phyloP scores from a whole-genome alignment of 2,797 vertebrate species.

The Argyrosomus regius region DNA sequence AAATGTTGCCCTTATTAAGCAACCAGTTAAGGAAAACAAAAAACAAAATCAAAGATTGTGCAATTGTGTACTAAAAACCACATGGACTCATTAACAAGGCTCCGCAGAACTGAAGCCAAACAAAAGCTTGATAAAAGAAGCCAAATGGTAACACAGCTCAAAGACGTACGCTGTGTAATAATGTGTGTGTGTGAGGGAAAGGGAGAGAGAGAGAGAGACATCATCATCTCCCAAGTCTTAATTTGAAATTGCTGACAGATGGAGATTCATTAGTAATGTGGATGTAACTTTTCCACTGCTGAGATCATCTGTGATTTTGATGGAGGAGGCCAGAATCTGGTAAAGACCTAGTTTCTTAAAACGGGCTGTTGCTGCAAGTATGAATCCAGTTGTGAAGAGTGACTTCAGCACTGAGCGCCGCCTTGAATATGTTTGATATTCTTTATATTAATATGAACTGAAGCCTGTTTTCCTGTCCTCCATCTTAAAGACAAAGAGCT shows the following conservation, averaged over 20 bases:
- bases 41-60: constrained; percentile 23
- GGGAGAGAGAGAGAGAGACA: constrained; percentile 14
- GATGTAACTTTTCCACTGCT: constrained; percentile 55
- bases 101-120: constrained; percentile 36
- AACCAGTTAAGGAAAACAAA: neutral
- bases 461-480: constrained; percentile 1
- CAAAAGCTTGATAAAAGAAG: constrained; percentile 33
- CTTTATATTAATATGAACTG: constrained; percentile 6
- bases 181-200: neutral
- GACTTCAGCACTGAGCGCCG: neutral
- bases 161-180: constrained; percentile 20
- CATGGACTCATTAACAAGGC: constrained; percentile 46
- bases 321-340: constrained; percentile 19
- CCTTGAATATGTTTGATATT: neutral
- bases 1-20: no score
- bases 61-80: constrained; percentile 40
- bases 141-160: constrained; percentile 37
- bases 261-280: constrained; percentile 56
- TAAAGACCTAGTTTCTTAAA: constrained; percentile 26
- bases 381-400: neutral
- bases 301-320: constrained; percentile 54
- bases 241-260: constrained; percentile 80
- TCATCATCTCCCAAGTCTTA: constrained; percentile 54
- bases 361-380: neutral
- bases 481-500: constrained; percentile 37